Evolutionary conservation across 2,113 vertebrate species (phyloP).

Genomic region (Pollimyrus isidori): DNA sequence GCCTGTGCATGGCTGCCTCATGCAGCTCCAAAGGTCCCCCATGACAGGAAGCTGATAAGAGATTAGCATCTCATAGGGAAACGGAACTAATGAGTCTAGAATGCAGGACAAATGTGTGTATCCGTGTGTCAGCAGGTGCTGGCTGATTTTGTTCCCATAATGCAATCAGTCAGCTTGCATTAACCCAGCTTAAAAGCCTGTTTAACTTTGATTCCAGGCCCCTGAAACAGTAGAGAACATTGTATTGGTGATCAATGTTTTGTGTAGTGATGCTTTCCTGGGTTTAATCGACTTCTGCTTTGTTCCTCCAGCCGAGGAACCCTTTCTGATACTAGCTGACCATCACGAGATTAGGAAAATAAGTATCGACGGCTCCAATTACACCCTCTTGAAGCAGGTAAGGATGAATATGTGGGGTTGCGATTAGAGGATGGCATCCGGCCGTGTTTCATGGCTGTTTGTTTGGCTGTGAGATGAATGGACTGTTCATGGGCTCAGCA

Average conservation of each 20-base stretch:
- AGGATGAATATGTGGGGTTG: slow-evolving; percentile 11
- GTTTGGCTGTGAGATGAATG: not conserved
- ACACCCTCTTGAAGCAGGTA: slow-evolving; percentile 97
- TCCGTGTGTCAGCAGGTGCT: not conserved
- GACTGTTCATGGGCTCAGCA: not conserved
- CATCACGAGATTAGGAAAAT: slow-evolving; percentile 98
- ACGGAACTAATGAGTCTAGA: not conserved
- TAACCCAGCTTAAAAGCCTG: not conserved
- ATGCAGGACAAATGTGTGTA: not conserved
- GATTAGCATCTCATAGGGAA: not conserved
- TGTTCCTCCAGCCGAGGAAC: slow-evolving; percentile 79
- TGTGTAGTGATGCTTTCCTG: not conserved
- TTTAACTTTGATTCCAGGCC: not conserved
- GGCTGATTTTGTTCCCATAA: not conserved
- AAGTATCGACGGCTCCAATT: slow-evolving; percentile 93
- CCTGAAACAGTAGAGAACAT: not conserved
- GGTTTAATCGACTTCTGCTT: slow-evolving; percentile 36
- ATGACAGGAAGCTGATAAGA: not conserved
- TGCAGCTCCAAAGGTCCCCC: not conserved
- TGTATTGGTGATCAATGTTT: not conserved
- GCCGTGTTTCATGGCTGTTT: not conserved
- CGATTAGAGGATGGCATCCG: not conserved
- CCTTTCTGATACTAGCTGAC: slow-evolving; percentile 94
- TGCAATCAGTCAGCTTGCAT: not conserved
- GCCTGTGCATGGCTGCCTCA: not conserved